Evolutionary conservation across 2,797 vertebrate genomes (phyloP), one percentile per base, ranked within the genome.

Genomic region (Agapornis canus): DNA sequence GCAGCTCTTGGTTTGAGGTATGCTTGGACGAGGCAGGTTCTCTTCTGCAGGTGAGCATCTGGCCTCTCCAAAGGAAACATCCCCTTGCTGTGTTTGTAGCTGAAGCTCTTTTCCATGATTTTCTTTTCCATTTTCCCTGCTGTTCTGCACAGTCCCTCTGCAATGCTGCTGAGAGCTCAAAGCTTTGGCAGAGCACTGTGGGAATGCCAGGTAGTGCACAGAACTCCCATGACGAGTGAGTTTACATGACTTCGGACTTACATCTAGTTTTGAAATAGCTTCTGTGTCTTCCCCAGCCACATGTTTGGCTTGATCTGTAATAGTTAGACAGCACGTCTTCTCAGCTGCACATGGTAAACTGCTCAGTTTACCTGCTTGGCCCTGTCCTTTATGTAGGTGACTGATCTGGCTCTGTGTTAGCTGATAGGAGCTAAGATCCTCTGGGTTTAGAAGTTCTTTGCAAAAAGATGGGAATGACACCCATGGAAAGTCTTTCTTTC

Each of bases 401-500:
- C 12, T 5, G 2, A 2, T 70, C 8, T 69, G 76, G 63, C 48
- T 91, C 59, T 56, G n/a, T 10, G 63, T 17, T 31, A 78, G 42
- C 61, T 69, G 71, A 20, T 19, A 43, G 17, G 51, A 86, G 52
- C 17, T 27, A 13, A 56, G 37, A 23, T 81, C 70, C 13, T 64
- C 21, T 13, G 22, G 8, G 3, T 60, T 39, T 10, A 42, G 31
- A 56, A 3, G 6, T 49, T 72, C 23, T 52, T 73, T 47, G 64
- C 25, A 57, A 52, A 95, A 96, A 37, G 84, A 45, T 3, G 98
- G 98, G 47, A 98, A 95, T 2, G 97, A 76, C 26, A 95, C 78
- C 98, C 98, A 98, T 12, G 91, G 57, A 23, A 98, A 98, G 9
- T 81, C 85, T 79, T 93, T 81, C 2, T 14, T 31, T 84, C 97